Evolutionary conservation across 2,113 vertebrate species (phyloP).

Genomic region (Anarhynchus alexandrinus): DNA sequence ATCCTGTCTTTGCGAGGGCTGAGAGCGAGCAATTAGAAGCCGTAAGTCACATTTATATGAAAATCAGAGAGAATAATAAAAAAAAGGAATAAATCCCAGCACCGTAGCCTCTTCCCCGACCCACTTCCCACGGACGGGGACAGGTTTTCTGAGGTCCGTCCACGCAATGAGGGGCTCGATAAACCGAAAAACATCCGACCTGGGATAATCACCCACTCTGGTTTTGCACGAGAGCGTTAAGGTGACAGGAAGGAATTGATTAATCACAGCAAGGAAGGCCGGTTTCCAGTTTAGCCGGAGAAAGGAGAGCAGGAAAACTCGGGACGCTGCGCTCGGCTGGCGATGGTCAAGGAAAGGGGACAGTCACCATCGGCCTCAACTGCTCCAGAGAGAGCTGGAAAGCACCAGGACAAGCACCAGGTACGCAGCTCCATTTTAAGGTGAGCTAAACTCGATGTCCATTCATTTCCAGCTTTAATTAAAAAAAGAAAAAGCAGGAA

Average conservation of each 20-base stretch:
- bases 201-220: background rate
- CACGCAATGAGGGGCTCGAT: accelerated
- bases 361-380: too few species aligned
- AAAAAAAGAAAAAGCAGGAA: background rate
- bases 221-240: background rate
- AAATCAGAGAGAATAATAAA: background rate
- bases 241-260: background rate
- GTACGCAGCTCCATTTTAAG: background rate
- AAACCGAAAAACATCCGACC: background rate
- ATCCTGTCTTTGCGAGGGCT: background rate
- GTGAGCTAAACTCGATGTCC: background rate
- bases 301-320: background rate
- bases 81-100: background rate
- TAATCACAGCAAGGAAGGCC: background rate
- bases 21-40: too few species aligned
- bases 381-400: too few species aligned
- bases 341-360: background rate
- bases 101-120: accelerated
- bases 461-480: background rate
- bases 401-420: background rate
- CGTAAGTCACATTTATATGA: accelerated
- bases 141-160: accelerated
- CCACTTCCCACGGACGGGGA: background rate
- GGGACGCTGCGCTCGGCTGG: background rate
- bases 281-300: background rate